These are phyloP conservation scores for Craterocephalus amniculus DNA, from an alignment of 2,797 vertebrate genomes.

Conservation along the genomic window DNA sequence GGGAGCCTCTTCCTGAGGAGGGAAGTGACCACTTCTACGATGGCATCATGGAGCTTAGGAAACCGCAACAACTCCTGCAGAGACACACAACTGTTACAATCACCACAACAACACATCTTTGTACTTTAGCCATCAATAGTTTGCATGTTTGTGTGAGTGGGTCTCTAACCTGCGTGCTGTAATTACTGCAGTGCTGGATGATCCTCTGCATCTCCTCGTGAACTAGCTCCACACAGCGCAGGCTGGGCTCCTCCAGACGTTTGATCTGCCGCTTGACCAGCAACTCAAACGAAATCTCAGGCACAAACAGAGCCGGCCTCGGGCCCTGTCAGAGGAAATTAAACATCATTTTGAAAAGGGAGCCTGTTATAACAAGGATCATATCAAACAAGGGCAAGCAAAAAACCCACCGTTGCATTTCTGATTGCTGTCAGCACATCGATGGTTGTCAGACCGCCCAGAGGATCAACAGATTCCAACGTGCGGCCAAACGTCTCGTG, in stretches of 20 bases:
- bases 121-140: constrained; percentile 30
- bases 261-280: constrained; percentile 97
- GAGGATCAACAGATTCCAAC: constrained; percentile 94
- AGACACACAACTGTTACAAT: constrained; percentile 6
- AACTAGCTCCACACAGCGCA: constrained; percentile 96
- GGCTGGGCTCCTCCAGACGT: constrained; percentile 94
- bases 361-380: not conserved
- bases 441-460: constrained; percentile 96
- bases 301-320: constrained; percentile 95
- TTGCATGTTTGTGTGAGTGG: not conserved
- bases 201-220: constrained; percentile 99
- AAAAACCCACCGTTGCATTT: constrained; percentile 91
- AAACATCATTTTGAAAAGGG: not conserved
- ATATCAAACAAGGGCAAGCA: not conserved
- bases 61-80: constrained; percentile 93
- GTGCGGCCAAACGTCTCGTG: constrained; percentile 98
- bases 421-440: constrained; percentile 98
- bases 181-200: constrained; percentile 94
- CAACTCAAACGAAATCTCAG: constrained; percentile 96
- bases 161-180: constrained; percentile 80
- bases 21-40: constrained; percentile 97
- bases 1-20: constrained; percentile 93
- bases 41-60: constrained; percentile 97
- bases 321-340: constrained; percentile 85
- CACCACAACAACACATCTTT: constrained; percentile 2